Conservation (phyloP, 2,113 vertebrate genomes). For the Zosterops borbonicus region DNA sequence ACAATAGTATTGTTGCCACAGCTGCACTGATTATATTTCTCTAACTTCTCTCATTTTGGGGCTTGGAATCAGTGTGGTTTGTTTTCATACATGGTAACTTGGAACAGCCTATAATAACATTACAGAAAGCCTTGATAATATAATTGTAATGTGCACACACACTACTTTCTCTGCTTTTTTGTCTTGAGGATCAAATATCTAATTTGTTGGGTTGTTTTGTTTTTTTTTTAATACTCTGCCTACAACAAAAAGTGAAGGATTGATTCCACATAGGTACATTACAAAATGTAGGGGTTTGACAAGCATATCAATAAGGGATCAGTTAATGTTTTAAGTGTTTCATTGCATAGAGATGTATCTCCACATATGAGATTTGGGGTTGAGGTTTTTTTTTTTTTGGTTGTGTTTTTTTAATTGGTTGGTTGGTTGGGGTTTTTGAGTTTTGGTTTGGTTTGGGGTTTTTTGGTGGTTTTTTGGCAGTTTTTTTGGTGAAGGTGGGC, state of each 20-base stretch:
- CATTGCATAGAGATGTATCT: neutral
- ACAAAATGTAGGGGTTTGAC: neutral
- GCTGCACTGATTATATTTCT: constrained; percentile 63
- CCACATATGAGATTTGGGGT: neutral
- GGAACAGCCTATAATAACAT: constrained; percentile 63
- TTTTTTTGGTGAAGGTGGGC: neutral
- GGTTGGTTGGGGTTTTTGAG: neutral
- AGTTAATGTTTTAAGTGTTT: neutral
- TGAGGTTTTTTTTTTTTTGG: neutral
- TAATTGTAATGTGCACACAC: constrained; percentile 21
- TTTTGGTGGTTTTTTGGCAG: neutral
- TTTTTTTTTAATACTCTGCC: neutral
- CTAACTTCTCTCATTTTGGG: constrained; percentile 53
- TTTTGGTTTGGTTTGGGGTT: neutral
- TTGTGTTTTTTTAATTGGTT: neutral
- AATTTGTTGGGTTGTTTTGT: neutral
- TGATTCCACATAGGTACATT: neutral
- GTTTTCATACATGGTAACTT: constrained; percentile 71
- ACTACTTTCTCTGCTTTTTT: constrained; percentile 27
- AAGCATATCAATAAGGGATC: neutral
- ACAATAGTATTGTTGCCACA: constrained; percentile 71
- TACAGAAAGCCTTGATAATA: constrained; percentile 65
- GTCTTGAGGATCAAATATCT: neutral
- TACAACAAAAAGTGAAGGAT: neutral
- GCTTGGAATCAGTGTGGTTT: constrained; percentile 66